A percentile compares a stretch with the other conserved stretches of the same genome.
These are phyloP conservation scores for Spheniscus mendiculus DNA, from an alignment of 2,113 vertebrate species.

Conservation along the genomic window DNA sequence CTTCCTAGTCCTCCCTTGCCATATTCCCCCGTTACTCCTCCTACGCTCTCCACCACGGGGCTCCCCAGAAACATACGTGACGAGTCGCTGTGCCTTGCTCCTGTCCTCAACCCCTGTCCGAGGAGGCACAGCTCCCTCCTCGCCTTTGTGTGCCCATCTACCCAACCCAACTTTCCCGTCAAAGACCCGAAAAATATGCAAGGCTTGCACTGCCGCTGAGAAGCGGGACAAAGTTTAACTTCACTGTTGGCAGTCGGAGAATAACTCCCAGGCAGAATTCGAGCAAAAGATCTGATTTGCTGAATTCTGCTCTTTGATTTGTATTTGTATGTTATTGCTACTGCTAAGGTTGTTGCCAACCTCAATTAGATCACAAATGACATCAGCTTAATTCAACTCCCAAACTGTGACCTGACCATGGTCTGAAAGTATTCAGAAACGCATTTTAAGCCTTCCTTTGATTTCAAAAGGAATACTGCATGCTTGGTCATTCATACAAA, in stretches of 20 bases:
- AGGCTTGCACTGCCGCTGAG: constrained; percentile 65
- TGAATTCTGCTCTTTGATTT: constrained; percentile 79
- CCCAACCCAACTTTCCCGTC: constrained; percentile 48
- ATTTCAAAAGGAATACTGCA: constrained; percentile 81
- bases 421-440: constrained; percentile 81
- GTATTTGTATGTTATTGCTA: constrained; percentile 80
- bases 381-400: constrained; percentile 81
- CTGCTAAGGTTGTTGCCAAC: constrained; percentile 79
- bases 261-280: constrained; percentile 76
- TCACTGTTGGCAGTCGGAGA: constrained; percentile 72
- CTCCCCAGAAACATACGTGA: neutral
- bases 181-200: constrained; percentile 65
- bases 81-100: neutral
- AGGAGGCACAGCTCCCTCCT: constrained; percentile 33
- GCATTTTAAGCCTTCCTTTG: constrained; percentile 78
- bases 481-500: constrained; percentile 83
- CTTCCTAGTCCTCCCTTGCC: neutral
- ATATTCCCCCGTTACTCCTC: neutral
- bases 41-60: neutral
- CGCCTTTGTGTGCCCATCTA: constrained; percentile 11
- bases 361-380: constrained; percentile 84
- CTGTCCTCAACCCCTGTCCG: neutral
- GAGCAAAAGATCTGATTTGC: constrained; percentile 79
- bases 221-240: constrained; percentile 76
- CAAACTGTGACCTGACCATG: constrained; percentile 80